A percentile compares a stretch with the other conserved stretches of the same genome.
Conservation (phyloP, 2,797 vertebrate species). For the Danio albolineatus region DNA sequence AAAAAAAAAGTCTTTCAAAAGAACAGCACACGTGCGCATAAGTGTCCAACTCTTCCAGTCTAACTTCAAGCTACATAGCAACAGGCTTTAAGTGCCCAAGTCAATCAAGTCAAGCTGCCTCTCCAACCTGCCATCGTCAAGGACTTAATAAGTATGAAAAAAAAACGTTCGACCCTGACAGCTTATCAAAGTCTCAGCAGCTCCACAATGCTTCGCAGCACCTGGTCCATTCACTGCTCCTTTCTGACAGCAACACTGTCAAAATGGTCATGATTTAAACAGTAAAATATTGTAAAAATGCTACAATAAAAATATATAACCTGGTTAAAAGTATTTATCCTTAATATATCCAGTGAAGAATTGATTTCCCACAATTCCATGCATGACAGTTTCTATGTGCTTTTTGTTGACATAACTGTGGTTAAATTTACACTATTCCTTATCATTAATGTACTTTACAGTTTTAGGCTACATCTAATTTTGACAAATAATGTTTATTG, state of each 20-base stretch:
- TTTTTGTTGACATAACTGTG: too few species aligned
- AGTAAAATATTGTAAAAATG: too few species aligned
- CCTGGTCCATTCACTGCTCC: not conserved
- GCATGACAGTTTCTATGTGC: too few species aligned
- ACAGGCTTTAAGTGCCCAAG: slow-evolving; percentile 43
- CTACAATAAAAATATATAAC: too few species aligned
- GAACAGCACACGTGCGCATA: not conserved
- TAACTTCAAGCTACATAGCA: slow-evolving; percentile 37
- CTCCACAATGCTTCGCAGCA: slow-evolving; percentile 36
- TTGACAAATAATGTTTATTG: too few species aligned
- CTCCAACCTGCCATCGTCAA: slow-evolving; percentile 38
- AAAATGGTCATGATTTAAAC: too few species aligned
- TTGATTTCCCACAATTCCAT: too few species aligned
- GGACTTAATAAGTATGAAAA: slow-evolving; percentile 44
- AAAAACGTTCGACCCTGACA: slow-evolving; percentile 44
- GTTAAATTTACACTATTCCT: too few species aligned
- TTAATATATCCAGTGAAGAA: too few species aligned
- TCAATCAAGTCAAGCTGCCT: slow-evolving; percentile 46
- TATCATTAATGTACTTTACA: too few species aligned
- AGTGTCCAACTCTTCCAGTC: slow-evolving; percentile 13
- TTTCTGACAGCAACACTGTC: not conserved
- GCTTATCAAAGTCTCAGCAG: slow-evolving; percentile 19
- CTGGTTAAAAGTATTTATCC: too few species aligned
- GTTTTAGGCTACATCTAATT: too few species aligned
- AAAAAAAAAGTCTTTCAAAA: not conserved